Base-by-base conservation (phyloP, 2,113 vertebrate genomes). In the Noctilio leporinus region DNA sequence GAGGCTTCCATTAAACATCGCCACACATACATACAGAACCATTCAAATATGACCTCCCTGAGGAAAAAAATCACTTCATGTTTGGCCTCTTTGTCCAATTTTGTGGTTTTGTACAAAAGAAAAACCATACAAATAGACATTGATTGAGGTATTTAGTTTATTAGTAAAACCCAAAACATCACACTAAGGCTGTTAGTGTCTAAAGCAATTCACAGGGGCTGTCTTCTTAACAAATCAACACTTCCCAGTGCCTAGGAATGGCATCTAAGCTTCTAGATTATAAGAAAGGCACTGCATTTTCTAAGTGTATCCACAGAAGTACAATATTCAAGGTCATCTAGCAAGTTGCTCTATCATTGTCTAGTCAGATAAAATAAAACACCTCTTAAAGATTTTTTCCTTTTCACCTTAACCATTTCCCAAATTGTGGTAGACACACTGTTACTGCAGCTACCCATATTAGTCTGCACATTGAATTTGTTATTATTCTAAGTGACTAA, bases 21-120 rank as follows among this genome's bases (percentile, higher is more conserved):
- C 15, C 28, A 65, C n/a, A 94, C 59, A 80, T 16, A 89, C 26
- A 53, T 69, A 78, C 28, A 83, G 4, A 30, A 28, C 30, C 72
- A 83, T 20, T 93, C n/a, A 67, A 45, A 0, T 86, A 45, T 94
- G 49, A 93, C 51, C 45, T 69, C 28, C 9, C 22, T 78, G 30
- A 86, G 16, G 20, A 86, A 89, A 96, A 86, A 89, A 96, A 87
- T 0, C 22, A 81, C 30, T 97, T 96, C 22, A 53, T 33, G 10
- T 86, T 85, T 80, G 65, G 38, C 59, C 89, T 67, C 53, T 89
- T 93, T 92, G n/a, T 80, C 22, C 22, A 93, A 86, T 72, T 70
- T 84, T 91, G 53, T 83, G 45, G 2, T 53, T 8, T 77, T 38
- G 19, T 55, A 83, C 80, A 64, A 91, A 91, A 65, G 4, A 78